These are phyloP conservation scores for Aplodontia rufa DNA, from an alignment of 2,113 vertebrate genomes.

Conservation along the genomic window DNA sequence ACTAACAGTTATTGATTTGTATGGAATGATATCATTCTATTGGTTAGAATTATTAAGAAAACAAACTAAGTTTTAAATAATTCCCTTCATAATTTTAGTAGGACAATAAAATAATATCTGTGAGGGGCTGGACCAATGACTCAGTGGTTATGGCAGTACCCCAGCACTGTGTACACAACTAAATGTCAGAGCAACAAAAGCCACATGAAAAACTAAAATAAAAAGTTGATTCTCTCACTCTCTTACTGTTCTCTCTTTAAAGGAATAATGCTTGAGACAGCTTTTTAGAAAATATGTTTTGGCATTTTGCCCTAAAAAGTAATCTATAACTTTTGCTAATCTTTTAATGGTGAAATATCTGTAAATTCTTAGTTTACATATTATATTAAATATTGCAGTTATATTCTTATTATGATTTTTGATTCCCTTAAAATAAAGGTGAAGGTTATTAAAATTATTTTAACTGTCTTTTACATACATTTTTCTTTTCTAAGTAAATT, in stretches of 20 bases:
- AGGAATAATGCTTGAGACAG: no score
- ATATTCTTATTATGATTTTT: neutral
- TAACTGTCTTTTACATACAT: neutral
- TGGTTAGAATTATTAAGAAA: neutral
- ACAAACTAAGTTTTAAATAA: neutral
- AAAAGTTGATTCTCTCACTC: no score
- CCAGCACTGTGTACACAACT: no score
- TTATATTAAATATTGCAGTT: neutral
- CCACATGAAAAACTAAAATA: no score
- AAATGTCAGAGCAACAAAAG: no score
- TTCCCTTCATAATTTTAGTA: neutral
- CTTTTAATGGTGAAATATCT: neutral
- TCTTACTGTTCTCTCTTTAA: no score
- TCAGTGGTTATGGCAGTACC: no score
- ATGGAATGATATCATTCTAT: neutral
- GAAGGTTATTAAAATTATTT: neutral
- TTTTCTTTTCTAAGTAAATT: neutral
- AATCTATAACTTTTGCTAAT: neutral
- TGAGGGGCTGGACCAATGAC: no score
- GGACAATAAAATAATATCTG: neutral
- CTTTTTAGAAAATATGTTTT: neutral
- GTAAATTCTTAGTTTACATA: conserved; percentile 3
- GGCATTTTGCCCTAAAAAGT: neutral
- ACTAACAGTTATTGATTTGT: neutral
- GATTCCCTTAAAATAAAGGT: conserved; percentile 21